Percentiles rank a stretch among this genome's conserved stretches.
These are phyloP conservation scores for Hormiphora californensis DNA, from an alignment of 37 sponge, comb jelly and placozoan species.

Conservation along the genomic window DNA sequence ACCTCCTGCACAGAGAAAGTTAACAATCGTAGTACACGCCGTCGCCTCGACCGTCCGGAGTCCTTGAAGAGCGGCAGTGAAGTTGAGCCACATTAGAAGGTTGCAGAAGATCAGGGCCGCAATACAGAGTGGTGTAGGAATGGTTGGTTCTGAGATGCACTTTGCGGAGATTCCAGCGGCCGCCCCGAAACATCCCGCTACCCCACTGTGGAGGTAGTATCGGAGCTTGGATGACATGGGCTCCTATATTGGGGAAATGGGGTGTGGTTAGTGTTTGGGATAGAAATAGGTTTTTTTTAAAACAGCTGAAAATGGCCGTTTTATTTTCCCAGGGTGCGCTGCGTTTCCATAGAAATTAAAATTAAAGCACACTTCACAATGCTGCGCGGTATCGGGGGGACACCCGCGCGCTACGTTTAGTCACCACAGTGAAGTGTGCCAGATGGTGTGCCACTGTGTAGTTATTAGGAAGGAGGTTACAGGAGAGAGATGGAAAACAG, in stretches of 20 bases:
- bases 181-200: conserved; percentile 16
- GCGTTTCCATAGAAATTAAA: conserved; percentile 16
- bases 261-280: too few species aligned
- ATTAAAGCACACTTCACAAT: conserved; percentile 45
- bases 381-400: not conserved
- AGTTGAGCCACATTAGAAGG: conserved; percentile 51
- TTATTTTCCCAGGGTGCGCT: too few species aligned
- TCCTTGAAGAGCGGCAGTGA: conserved; percentile 22
- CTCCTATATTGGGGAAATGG: too few species aligned
- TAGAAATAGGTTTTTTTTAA: too few species aligned
- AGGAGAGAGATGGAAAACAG: too few species aligned
- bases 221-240: too few species aligned
- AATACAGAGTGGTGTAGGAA: not conserved
- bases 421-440: too few species aligned
- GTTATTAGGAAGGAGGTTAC: too few species aligned
- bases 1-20: not conserved
- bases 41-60: conserved; percentile 23
- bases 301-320: too few species aligned
- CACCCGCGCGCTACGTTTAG: not conserved
- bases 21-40: conserved; percentile 6
- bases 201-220: not conserved
- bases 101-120: not conserved
- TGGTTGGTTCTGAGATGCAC: not conserved
- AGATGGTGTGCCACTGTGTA: too few species aligned
- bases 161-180: conserved; percentile 34